phyloP scores from a whole-genome alignment of 2,888 invertebrate species.

The Chalcosyrphus nemorum region DNA sequence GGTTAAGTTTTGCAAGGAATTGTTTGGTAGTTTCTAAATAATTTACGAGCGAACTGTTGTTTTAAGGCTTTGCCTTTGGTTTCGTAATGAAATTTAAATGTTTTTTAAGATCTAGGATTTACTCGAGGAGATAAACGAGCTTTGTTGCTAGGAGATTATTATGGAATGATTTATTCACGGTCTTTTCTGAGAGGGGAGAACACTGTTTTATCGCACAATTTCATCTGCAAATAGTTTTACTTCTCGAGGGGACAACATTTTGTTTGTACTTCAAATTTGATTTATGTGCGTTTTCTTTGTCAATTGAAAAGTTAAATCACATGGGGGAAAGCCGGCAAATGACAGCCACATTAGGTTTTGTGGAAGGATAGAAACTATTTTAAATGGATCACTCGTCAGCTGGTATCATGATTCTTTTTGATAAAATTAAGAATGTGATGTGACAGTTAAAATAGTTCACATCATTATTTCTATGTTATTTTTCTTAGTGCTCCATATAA shows the following conservation, averaged over 20 bases:
- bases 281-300: neutral
- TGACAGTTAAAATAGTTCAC: too few relatives aligned
- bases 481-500: too few relatives aligned
- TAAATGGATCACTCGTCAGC: too few relatives aligned
- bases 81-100: slow-evolving; percentile 66
- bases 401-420: too few relatives aligned
- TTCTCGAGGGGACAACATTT: neutral
- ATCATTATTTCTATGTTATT: too few relatives aligned
- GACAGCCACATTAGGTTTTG: too few relatives aligned
- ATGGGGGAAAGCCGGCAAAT: too few relatives aligned
- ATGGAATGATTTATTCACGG: slow-evolving; percentile 44
- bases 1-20: neutral
- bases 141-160: slow-evolving; percentile 46
- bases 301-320: neutral
- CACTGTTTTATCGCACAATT: neutral
- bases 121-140: slow-evolving; percentile 52
- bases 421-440: too few relatives aligned
- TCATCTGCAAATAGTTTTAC: slow-evolving; percentile 12
- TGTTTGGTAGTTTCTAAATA: slow-evolving; percentile 35
- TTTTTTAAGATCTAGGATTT: slow-evolving; percentile 59
- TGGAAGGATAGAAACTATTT: too few relatives aligned
- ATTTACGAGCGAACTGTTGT: slow-evolving; percentile 69
- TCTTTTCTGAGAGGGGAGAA: neutral
- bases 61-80: slow-evolving; percentile 32
- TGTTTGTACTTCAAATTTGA: neutral